phyloP scores from a whole-genome alignment of 2,113 vertebrate species.

The Colinus virginianus region DNA sequence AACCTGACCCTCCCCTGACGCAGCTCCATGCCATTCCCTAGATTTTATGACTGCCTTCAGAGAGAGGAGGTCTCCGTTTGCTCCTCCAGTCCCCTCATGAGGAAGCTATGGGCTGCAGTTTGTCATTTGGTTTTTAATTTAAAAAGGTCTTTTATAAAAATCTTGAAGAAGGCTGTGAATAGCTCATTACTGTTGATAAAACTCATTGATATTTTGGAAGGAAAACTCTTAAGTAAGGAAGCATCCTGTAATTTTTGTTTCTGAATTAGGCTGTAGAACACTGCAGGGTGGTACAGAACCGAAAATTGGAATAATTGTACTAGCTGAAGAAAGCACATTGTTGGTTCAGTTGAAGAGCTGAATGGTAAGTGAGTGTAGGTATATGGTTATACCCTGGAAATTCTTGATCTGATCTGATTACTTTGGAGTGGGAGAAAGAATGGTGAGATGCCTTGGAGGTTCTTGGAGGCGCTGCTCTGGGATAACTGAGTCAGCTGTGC shows the following conservation, averaged over 20 bases:
- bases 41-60: too few species aligned
- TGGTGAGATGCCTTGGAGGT: neutral
- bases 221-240: neutral
- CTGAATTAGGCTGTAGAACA: neutral
- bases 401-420: neutral
- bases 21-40: too few species aligned
- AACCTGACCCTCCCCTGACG: too few species aligned
- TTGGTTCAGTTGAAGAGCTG: neutral
- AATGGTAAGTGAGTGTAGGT: neutral
- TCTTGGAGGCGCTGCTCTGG: neutral
- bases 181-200: neutral
- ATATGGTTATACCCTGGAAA: neutral
- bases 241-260: neutral
- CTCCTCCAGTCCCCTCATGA: too few species aligned
- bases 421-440: neutral
- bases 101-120: neutral
- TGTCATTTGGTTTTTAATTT: neutral
- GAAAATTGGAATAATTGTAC: neutral
- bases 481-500: neutral
- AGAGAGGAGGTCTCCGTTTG: too few species aligned
- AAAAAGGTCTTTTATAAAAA: neutral
- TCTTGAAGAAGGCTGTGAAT: neutral
- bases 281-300: neutral
- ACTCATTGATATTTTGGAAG: neutral
- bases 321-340: neutral